Base-by-base conservation (phyloP, 2,888 invertebrate species). In the Meteorus cinctellus region DNA sequence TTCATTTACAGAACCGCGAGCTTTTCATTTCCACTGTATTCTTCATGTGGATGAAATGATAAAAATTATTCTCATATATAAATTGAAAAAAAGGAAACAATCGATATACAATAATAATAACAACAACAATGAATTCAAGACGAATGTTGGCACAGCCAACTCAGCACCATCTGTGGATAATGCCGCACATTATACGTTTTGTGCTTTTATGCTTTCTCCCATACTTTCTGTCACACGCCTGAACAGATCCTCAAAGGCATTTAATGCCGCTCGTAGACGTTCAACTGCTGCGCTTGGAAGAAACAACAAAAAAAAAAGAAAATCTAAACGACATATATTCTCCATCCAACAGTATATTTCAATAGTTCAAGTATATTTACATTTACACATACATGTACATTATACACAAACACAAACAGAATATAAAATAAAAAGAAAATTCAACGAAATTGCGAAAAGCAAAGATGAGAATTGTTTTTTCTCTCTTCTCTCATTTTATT, bases 131-230 rank as follows among this genome's bases (percentile, higher is more conserved):
- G 16, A 16, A n/a, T 62, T 62, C 29, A 27, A 16, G 60, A 14
- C 14, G 60, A 16, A 63, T 63, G n/a, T 63, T 63, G 34, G 59
- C 29, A 63, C 31, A 62, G 6, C 27, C 27, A 31, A 63, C n/a
- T 2, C 29, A 16, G 77, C 78, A 72, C 80, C 78, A 66, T 78
- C 81, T 81, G 81, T 72, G 77, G 82, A 81, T 84, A 82, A 83
- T 82, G 80, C 72, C 72, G 41, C 79, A 24, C 77, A 81, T 82
- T 81, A 48, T 48, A 78, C 76, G 75, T 55, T 65, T 60, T 34
- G 34, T 41, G 29, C 69, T 48, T 73, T 65, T 10, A 66, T 12
- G 29, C 29, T 48, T 48, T 16, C 48, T 48, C 48, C 48, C 48
- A 48, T 41, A 41, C 48, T 48, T 48, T 48, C n/a, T 48, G 48